These are phyloP conservation scores for Osmoderma eremita DNA, from an alignment of 2,888 invertebrate species.

Conservation along the genomic window DNA sequence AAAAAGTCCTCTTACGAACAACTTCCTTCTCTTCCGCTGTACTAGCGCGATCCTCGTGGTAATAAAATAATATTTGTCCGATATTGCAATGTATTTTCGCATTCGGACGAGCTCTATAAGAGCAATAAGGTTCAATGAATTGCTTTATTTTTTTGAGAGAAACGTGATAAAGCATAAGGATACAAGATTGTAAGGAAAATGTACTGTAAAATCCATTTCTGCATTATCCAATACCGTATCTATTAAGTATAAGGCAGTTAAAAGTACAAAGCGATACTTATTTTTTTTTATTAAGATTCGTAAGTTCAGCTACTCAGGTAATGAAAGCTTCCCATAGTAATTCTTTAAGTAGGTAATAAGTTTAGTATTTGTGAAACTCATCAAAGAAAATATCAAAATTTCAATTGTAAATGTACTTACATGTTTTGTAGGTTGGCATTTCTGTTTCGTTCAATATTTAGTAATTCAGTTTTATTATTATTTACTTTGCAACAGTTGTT, in stretches of 20 bases:
- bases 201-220: constrained; percentile 20
- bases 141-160: constrained; percentile 26
- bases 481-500: too few relatives aligned
- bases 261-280: constrained; percentile 23
- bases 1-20: constrained; percentile 23
- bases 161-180: constrained; percentile 26
- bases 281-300: background rate
- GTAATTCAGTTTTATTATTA: too few relatives aligned
- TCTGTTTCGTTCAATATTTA: too few relatives aligned
- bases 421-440: too few relatives aligned
- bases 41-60: constrained; percentile 23
- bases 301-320: background rate
- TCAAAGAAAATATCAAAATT: constrained; percentile 12
- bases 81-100: constrained; percentile 3
- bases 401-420: background rate
- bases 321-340: background rate
- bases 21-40: background rate
- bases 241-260: constrained; percentile 33
- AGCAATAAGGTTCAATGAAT: constrained; percentile 46
- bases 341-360: constrained; percentile 4
- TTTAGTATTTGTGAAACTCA: background rate
- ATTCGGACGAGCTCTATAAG: constrained; percentile 48
- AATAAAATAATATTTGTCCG: constrained; percentile 30
- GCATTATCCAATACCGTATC: constrained; percentile 29
- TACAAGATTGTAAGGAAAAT: constrained; percentile 31